Percentiles rank a stretch among this genome's conserved stretches.
Conservation (phyloP, 2,113 vertebrate species). For the Lophochroa leadbeateri region DNA sequence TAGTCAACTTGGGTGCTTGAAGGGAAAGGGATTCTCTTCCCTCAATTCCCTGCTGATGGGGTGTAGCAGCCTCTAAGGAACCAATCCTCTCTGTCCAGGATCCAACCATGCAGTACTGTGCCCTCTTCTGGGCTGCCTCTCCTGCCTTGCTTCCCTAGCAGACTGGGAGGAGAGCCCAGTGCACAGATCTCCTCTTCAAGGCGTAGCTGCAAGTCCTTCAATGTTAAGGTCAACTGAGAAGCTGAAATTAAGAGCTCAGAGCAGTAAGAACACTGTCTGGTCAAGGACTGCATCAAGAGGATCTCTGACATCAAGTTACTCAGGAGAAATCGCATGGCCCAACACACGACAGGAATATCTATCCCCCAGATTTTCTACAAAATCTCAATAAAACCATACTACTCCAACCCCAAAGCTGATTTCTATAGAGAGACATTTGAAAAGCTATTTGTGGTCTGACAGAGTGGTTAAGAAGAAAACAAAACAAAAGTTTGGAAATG, state of each 20-base stretch:
- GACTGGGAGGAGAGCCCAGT: not conserved
- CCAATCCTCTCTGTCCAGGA: not conserved
- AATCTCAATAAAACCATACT: not conserved
- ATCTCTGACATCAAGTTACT: not conserved
- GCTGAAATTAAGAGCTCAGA: not conserved
- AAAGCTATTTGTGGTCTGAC: conserved; percentile 31
- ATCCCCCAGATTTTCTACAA: not conserved
- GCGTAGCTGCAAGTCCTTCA: not conserved
- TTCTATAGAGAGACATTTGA: not conserved
- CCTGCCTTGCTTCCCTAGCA: not conserved
- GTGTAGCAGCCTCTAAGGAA: not conserved
- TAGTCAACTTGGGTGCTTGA: not conserved
- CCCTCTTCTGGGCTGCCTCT: not conserved
- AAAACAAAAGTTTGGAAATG: not conserved
- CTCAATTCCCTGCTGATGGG: not conserved
- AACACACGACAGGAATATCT: not conserved
- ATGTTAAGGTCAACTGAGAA: not conserved
- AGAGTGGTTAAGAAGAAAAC: conserved; percentile 3
- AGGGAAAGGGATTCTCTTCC: not conserved
- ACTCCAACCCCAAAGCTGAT: not conserved
- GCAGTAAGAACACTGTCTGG: not conserved
- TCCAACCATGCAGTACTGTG: rapidly evolving
- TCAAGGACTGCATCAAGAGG: not conserved
- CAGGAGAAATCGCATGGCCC: not conserved
- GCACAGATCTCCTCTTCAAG: not conserved